A percentile compares a stretch with the other conserved stretches of the same genome.
These are phyloP conservation scores for Protobothrops mucrosquamatus DNA, from an alignment of 2,113 vertebrate species.

Conservation along the genomic window DNA sequence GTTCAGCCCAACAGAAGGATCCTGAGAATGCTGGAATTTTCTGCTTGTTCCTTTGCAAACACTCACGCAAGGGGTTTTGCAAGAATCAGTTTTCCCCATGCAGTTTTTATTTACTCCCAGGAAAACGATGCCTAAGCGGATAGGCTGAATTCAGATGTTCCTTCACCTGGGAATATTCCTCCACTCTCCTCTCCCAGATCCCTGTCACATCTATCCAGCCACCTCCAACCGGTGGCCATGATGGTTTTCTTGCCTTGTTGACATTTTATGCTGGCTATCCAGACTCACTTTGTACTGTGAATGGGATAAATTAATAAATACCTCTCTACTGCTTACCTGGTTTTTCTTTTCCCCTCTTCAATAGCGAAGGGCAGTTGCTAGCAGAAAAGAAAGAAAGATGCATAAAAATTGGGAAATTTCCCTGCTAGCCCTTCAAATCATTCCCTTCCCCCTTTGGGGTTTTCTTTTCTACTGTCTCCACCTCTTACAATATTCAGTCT, in stretches of 20 bases:
- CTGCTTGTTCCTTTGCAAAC: slow-evolving; percentile 35
- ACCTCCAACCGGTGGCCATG: accelerated
- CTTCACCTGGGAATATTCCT: background rate
- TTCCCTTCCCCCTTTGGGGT: background rate
- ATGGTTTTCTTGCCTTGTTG: background rate
- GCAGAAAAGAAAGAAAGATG: slow-evolving; percentile 45
- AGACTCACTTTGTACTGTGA: background rate
- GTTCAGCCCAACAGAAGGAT: background rate
- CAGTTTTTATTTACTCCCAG: background rate
- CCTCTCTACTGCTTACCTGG: slow-evolving; percentile 46
- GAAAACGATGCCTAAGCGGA: background rate
- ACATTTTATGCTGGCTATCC: background rate
- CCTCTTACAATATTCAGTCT: background rate
- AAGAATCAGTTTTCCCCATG: slow-evolving; percentile 27
- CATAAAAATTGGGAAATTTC: background rate
- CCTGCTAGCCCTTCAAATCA: background rate
- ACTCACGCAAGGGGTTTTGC: slow-evolving; percentile 26
- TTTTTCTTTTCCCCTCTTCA: slow-evolving; percentile 59
- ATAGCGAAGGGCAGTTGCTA: slow-evolving; percentile 53
- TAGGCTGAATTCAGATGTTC: background rate
- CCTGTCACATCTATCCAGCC: background rate
- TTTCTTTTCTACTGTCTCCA: background rate
- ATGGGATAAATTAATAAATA: background rate
- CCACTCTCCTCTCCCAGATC: background rate
- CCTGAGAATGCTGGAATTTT: slow-evolving; percentile 9